phyloP scores from a whole-genome alignment of 2,797 vertebrate species.

The Lateolabrax maculatus region DNA sequence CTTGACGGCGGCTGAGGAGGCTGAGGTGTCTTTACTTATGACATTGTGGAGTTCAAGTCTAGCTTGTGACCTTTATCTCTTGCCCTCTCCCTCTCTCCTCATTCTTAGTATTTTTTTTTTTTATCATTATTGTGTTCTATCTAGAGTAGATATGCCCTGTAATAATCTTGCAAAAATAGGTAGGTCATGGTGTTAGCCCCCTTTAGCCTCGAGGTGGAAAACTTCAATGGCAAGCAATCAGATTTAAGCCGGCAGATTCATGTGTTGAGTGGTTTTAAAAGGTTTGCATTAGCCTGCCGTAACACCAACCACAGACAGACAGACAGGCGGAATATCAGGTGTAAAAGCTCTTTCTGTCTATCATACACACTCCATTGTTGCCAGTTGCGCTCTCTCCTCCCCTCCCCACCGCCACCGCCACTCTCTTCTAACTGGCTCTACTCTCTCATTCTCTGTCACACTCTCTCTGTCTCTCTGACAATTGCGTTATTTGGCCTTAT shows the following conservation, averaged over 20 bases:
- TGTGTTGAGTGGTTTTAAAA: slow-evolving; percentile 71
- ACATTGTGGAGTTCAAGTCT: slow-evolving; percentile 22
- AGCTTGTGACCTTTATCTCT: slow-evolving; percentile 32
- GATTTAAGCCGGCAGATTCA: slow-evolving; percentile 67
- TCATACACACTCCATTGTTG: slow-evolving; percentile 80
- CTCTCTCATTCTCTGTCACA: slow-evolving; percentile 78
- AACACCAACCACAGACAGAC: slow-evolving; percentile 51
- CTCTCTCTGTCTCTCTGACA: slow-evolving; percentile 89
- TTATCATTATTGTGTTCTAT: slow-evolving; percentile 47
- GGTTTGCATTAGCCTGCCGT: slow-evolving; percentile 65
- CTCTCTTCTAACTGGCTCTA: slow-evolving; percentile 68
- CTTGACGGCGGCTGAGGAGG: slow-evolving; percentile 4
- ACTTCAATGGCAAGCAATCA: slow-evolving; percentile 72
- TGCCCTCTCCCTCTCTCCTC: slow-evolving; percentile 4
- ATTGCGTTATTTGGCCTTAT: slow-evolving; percentile 97
- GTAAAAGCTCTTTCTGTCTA: slow-evolving; percentile 73
- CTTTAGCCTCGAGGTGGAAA: slow-evolving; percentile 53
- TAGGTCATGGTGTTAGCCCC: slow-evolving; percentile 53
- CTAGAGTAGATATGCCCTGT: slow-evolving; percentile 44
- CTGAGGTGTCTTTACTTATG: slow-evolving; percentile 1
- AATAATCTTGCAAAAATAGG: slow-evolving; percentile 65
- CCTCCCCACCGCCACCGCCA: slow-evolving; percentile 18
- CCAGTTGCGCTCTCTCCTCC: slow-evolving; percentile 44
- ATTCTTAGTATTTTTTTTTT: slow-evolving; percentile 18
- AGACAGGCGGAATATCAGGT: slow-evolving; percentile 65